Conservation (phyloP, 2,888 invertebrate species). For the Epistrophella euchroma region DNA sequence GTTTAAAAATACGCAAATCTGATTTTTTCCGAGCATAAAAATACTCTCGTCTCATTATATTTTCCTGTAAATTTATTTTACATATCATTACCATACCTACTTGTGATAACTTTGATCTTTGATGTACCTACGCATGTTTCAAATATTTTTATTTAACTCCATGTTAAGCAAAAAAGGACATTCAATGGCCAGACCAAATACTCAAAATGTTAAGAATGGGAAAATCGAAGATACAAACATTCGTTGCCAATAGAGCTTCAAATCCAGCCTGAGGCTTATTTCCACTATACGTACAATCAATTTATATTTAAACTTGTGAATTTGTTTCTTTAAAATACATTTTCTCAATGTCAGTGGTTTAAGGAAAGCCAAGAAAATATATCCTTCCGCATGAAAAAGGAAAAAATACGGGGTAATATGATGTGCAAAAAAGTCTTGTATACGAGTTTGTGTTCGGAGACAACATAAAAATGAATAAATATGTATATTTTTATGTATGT, state of each 20-base stretch:
- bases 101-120: conserved; percentile 34
- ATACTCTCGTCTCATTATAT: neutral
- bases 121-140: conserved; percentile 14
- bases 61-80: conserved; percentile 4
- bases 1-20: neutral
- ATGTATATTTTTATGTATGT: conserved; percentile 40
- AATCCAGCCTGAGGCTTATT: conserved; percentile 27
- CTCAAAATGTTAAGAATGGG: conserved; percentile 29
- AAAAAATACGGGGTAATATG: neutral
- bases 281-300: conserved; percentile 9
- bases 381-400: conserved; percentile 34
- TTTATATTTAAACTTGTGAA: conserved; percentile 47
- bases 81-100: neutral
- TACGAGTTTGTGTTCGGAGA: conserved; percentile 21
- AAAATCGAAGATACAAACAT: conserved; percentile 25
- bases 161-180: neutral
- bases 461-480: conserved; percentile 54
- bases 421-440: conserved; percentile 15
- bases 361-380: conserved; percentile 27
- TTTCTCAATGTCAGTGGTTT: conserved; percentile 35
- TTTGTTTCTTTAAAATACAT: conserved; percentile 49
- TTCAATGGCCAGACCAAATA: conserved; percentile 25
- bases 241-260: conserved; percentile 3
- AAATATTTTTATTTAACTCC: neutral
- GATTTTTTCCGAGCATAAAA: neutral